A percentile compares a stretch with the other conserved stretches of the same genome.
Evolutionary conservation across 2,888 invertebrate genomes (phyloP).

Genomic region (Sicus ferrugineus): DNA sequence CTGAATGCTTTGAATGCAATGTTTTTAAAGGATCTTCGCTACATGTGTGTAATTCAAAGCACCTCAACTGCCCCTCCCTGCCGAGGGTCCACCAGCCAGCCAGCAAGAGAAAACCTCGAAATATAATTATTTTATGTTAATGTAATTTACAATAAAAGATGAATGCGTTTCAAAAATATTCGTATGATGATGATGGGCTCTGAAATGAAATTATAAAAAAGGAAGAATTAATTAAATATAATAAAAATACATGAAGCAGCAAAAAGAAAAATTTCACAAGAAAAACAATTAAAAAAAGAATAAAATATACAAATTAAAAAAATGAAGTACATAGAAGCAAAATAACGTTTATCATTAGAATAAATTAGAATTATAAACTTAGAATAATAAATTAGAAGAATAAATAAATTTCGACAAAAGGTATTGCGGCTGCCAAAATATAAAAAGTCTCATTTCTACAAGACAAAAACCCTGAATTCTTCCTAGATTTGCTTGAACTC

Average conservation of each 20-base stretch:
- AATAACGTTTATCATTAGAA: too few species aligned
- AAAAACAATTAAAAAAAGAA: neutral
- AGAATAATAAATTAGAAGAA: too few species aligned
- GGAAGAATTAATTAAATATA: neutral
- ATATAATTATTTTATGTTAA: neutral
- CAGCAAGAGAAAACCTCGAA: neutral
- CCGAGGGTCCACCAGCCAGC: neutral
- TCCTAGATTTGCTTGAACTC: too few species aligned
- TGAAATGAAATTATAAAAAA: neutral
- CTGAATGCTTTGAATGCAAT: neutral
- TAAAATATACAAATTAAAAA: neutral
- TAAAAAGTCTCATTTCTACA: too few species aligned
- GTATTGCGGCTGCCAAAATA: too few species aligned
- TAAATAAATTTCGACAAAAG: too few species aligned
- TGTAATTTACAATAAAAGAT: too few species aligned
- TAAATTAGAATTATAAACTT: too few species aligned
- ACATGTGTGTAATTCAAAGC: neutral
- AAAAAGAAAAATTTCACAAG: neutral
- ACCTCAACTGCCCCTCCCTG: neutral
- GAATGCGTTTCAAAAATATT: too few species aligned
- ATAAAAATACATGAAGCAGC: neutral
- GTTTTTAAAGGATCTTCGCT: neutral
- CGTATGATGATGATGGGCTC: neutral
- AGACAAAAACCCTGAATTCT: too few species aligned
- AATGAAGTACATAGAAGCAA: too few species aligned